phyloP scores from a whole-genome alignment of 2,113 vertebrate genomes.

The Dipodomys ordii region DNA sequence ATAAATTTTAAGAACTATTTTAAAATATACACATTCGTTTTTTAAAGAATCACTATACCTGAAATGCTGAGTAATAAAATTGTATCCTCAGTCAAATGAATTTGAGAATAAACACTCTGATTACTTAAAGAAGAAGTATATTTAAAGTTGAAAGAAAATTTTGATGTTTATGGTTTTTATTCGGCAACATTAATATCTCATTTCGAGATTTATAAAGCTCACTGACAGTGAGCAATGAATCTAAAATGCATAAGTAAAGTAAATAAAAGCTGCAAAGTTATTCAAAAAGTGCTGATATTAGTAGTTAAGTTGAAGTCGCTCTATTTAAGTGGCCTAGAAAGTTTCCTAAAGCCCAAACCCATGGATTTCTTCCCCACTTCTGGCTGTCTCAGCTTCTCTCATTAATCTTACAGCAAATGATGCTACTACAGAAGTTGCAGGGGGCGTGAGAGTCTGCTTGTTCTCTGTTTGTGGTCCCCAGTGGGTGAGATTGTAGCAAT shows the following conservation, averaged over 20 bases:
- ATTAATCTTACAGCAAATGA: slow-evolving; percentile 81
- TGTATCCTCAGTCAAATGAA: neutral
- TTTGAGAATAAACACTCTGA: neutral
- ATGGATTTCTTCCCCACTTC: slow-evolving; percentile 31
- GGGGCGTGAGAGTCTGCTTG: slow-evolving; percentile 64
- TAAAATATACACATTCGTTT: neutral
- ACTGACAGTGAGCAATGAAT: neutral
- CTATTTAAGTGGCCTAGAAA: neutral
- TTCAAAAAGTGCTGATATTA: neutral
- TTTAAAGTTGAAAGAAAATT: slow-evolving; percentile 55
- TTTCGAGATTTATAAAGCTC: neutral
- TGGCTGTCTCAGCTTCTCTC: slow-evolving; percentile 69
- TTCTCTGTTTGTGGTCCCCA: slow-evolving; percentile 77
- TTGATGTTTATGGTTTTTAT: neutral
- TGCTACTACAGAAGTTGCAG: slow-evolving; percentile 65
- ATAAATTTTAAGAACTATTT: neutral
- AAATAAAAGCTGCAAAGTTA: slow-evolving; percentile 1
- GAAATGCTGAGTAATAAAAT: slow-evolving; percentile 1
- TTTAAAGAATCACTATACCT: neutral
- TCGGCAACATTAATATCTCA: neutral
- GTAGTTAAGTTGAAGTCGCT: neutral
- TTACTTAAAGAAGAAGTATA: slow-evolving; percentile 20
- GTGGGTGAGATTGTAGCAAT: slow-evolving; percentile 74
- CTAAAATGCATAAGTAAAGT: neutral
- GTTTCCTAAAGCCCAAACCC: slow-evolving; percentile 24